Conservation (phyloP, 1,140 invertebrate genomes). For the Drosophila nannoptera region DNA sequence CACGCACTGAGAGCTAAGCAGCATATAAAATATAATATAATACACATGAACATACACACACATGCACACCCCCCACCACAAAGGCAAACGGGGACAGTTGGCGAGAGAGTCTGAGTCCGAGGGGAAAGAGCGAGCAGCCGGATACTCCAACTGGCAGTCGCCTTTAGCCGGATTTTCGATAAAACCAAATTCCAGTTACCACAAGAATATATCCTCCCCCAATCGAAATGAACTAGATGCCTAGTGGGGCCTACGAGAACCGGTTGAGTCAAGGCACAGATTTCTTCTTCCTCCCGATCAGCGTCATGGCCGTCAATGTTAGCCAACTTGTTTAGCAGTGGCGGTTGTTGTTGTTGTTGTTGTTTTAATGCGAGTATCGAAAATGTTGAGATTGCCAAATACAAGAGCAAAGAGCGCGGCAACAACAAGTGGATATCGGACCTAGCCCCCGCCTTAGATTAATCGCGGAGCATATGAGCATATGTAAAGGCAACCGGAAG, state of each 20-base stretch:
- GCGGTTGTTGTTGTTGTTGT: not conserved
- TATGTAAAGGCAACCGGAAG: slow-evolving; percentile 6
- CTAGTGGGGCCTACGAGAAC: too few species aligned
- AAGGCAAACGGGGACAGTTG: not conserved
- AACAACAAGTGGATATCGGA: slow-evolving; percentile 46
- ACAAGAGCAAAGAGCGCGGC: slow-evolving; percentile 39
- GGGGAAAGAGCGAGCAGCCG: not conserved
- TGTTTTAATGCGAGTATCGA: slow-evolving; percentile 1
- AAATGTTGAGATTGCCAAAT: slow-evolving; percentile 59
- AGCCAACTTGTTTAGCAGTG: too few species aligned
- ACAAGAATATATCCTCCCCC: too few species aligned
- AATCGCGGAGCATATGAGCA: slow-evolving; percentile 54
- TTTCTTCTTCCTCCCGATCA: too few species aligned
- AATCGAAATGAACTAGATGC: too few species aligned
- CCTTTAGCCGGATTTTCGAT: too few species aligned
- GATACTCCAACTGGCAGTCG: too few species aligned
- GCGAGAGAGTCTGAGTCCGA: not conserved
- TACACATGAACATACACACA: slow-evolving; percentile 32
- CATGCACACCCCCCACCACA: not conserved
- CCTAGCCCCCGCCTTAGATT: slow-evolving; percentile 54
- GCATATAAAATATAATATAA: slow-evolving; percentile 69
- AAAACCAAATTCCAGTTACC: too few species aligned
- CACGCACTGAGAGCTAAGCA: slow-evolving; percentile 75
- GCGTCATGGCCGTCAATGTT: too few species aligned
- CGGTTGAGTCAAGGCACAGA: too few species aligned